phyloP scores from a whole-genome alignment of 2,888 invertebrate genomes.

The Xiphydria camelus region DNA sequence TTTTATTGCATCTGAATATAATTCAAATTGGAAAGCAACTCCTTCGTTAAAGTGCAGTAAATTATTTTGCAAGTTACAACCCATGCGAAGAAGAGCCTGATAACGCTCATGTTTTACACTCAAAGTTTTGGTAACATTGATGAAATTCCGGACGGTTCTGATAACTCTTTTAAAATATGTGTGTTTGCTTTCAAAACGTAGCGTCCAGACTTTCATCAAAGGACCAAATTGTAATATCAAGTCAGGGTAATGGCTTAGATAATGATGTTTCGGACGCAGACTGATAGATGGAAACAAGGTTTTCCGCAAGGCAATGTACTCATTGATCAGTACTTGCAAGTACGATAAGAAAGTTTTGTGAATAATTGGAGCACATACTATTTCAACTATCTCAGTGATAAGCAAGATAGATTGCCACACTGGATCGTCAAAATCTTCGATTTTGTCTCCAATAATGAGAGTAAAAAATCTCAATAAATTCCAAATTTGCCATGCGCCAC shows the following conservation, averaged over 20 bases:
- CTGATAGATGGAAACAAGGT: slow-evolving; percentile 16
- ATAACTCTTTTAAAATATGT: slow-evolving; percentile 28
- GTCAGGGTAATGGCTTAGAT: slow-evolving; percentile 20
- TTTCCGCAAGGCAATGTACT: slow-evolving; percentile 20
- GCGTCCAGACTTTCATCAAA: slow-evolving; percentile 25
- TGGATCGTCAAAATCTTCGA: slow-evolving; percentile 19
- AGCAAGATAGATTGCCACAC: slow-evolving; percentile 22
- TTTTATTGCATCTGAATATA: slow-evolving; percentile 13
- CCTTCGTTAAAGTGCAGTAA: slow-evolving; percentile 7
- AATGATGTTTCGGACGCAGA: slow-evolving; percentile 27
- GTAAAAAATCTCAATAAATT: slow-evolving; percentile 24
- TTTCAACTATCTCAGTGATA: slow-evolving; percentile 27
- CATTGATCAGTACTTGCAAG: slow-evolving; percentile 16
- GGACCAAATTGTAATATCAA: slow-evolving; percentile 25
- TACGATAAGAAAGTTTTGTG: slow-evolving; percentile 22
- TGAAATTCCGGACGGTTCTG: slow-evolving; percentile 25
- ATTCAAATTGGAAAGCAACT: slow-evolving; percentile 1
- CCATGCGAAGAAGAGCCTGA: slow-evolving; percentile 16
- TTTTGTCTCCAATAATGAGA: slow-evolving; percentile 18
- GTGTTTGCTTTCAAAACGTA: slow-evolving; percentile 37
- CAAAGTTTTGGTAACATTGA: slow-evolving; percentile 21
- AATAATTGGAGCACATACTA: slow-evolving; percentile 24
- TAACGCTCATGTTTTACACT: slow-evolving; percentile 17
- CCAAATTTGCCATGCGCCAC: slow-evolving; percentile 24
- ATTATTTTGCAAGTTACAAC: slow-evolving; percentile 11